Evolutionary conservation across 2,888 invertebrate species (phyloP).

Genomic region (Rotaria magnacalcarata): DNA sequence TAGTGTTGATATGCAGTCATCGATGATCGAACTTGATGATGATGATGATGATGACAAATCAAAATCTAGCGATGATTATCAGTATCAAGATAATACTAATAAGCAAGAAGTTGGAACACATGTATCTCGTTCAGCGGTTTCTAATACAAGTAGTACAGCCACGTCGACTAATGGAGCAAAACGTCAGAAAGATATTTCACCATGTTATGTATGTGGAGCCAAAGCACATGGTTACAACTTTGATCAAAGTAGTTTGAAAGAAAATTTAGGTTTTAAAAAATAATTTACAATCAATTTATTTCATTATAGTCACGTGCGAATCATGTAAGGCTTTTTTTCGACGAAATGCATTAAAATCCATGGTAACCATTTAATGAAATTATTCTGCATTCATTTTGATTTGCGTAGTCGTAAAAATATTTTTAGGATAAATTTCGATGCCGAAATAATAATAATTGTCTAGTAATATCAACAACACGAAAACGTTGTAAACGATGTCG

Average conservation of each 20-base stretch:
- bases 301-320: constrained; percentile 3
- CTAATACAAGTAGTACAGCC: background rate
- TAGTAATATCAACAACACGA: background rate
- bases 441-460: background rate
- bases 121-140: background rate
- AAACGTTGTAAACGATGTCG: constrained; percentile 26
- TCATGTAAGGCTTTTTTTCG: constrained; percentile 31
- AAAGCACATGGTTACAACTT: constrained; percentile 32
- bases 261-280: background rate
- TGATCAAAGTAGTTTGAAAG: background rate
- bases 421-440: constrained; percentile 33
- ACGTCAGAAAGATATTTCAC: background rate
- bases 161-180: background rate
- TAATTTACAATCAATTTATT: background rate
- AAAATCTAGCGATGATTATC: background rate
- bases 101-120: background rate
- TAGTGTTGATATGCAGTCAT: background rate
- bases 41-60: background rate
- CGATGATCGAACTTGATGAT: background rate
- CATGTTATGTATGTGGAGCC: constrained; percentile 23
- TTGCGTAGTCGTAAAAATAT: too few species aligned
- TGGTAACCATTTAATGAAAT: background rate
- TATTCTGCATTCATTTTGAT: too few species aligned
- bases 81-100: background rate
- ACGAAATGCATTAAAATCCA: constrained; percentile 4